These are phyloP conservation scores for Isichthys henryi DNA, from an alignment of 2,113 vertebrate genomes.

Conservation along the genomic window DNA sequence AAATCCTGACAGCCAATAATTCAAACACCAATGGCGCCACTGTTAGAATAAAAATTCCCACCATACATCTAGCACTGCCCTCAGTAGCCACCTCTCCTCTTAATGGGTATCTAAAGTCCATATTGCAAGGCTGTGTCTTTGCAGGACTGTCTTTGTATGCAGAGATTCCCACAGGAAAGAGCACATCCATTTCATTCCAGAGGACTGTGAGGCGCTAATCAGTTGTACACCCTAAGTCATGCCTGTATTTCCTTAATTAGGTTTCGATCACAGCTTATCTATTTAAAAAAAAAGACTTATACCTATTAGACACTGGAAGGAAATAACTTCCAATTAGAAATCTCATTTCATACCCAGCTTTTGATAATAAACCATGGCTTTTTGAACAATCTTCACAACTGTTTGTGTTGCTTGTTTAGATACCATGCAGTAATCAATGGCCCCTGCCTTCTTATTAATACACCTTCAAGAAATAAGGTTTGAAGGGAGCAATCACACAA, in stretches of 20 bases:
- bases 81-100: background rate
- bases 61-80: background rate
- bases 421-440: constrained; percentile 22
- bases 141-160: constrained; percentile 6
- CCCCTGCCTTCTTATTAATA: constrained; percentile 14
- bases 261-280: constrained; percentile 46
- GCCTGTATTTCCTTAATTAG: constrained; percentile 41
- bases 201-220: constrained; percentile 26
- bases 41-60: background rate
- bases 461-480: background rate
- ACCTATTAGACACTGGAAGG: constrained; percentile 32
- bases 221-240: constrained; percentile 2
- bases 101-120: background rate
- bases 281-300: constrained; percentile 30
- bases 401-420: constrained; percentile 25
- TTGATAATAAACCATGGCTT: constrained; percentile 25
- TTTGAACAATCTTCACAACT: constrained; percentile 23
- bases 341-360: constrained; percentile 39
- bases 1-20: constrained; percentile 11
- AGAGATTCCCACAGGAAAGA: constrained; percentile 24
- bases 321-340: constrained; percentile 45
- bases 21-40: background rate
- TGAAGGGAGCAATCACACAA: background rate
- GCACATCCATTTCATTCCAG: constrained; percentile 33
- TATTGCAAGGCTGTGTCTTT: constrained; percentile 1